Evolutionary conservation across 2,113 vertebrate species (phyloP).

Genomic region (Elgaria multicarinata): DNA sequence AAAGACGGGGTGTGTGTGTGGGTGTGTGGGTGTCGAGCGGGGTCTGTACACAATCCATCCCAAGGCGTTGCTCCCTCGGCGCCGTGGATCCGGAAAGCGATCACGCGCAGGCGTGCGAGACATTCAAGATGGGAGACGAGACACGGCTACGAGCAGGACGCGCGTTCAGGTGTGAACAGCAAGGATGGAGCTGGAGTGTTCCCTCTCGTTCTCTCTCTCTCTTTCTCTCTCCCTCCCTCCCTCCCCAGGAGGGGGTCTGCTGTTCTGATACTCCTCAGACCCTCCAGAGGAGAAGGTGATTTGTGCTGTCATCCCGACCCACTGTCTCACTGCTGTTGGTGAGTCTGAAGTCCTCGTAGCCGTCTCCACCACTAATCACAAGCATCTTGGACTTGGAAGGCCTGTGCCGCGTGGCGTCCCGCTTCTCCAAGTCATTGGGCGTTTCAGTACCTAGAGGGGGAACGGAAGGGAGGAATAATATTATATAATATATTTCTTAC

Average conservation of each 20-base stretch:
- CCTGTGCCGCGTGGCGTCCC: conserved; percentile 81
- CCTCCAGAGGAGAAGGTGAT: conserved; percentile 95
- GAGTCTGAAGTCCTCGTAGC: conserved; percentile 96
- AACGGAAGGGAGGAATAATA: too few relatives aligned
- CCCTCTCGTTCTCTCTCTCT: background rate
- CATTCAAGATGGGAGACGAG: conserved; percentile 54
- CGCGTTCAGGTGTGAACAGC: conserved; percentile 23
- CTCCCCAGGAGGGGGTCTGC: background rate
- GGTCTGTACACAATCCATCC: background rate
- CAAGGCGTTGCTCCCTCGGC: background rate
- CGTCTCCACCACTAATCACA: conserved; percentile 95
- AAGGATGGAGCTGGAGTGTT: background rate
- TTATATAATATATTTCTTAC: too few relatives aligned
- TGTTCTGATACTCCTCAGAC: conserved; percentile 77
- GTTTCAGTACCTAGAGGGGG: conserved; percentile 76
- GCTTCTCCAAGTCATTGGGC: conserved; percentile 77
- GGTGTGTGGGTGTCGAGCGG: too few relatives aligned
- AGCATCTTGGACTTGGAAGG: conserved; percentile 87
- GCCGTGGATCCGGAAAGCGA: background rate
- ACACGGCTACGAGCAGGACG: conserved; percentile 27
- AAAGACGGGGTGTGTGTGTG: too few relatives aligned
- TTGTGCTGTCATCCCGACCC: conserved; percentile 96
- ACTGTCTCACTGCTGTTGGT: conserved; percentile 94
- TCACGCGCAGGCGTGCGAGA: conserved; percentile 5
- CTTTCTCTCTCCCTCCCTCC: background rate